phyloP scores from a whole-genome alignment of 2,888 invertebrate species.

The Thymelicus lineola region DNA sequence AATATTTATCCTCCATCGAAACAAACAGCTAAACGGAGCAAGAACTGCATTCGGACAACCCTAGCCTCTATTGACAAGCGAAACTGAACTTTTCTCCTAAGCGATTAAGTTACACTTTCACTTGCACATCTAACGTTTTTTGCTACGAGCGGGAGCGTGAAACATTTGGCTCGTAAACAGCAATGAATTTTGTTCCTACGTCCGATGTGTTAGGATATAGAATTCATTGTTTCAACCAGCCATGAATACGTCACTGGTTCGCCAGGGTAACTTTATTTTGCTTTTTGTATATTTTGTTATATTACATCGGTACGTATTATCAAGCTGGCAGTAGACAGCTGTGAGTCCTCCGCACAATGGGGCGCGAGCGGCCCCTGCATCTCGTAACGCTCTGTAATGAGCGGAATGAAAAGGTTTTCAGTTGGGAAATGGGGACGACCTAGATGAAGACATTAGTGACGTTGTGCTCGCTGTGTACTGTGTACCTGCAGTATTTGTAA shows the following conservation, averaged over 20 bases:
- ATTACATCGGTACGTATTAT: conserved; percentile 32
- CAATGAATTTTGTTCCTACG: conserved; percentile 48
- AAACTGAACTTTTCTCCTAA: conserved; percentile 47
- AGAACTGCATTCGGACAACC: conserved; percentile 53
- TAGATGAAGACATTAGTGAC: conserved; percentile 31
- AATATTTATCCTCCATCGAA: conserved; percentile 70
- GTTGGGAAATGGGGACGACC: conserved; percentile 33
- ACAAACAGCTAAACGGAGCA: conserved; percentile 65
- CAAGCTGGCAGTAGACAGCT: conserved; percentile 14
- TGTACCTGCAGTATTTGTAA: conserved; percentile 7
- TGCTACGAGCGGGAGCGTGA: conserved; percentile 45
- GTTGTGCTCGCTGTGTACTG: neutral
- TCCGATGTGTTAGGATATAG: conserved; percentile 39
- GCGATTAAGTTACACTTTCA: neutral
- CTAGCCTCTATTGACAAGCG: conserved; percentile 30
- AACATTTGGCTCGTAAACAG: conserved; percentile 39
- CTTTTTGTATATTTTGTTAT: conserved; percentile 50
- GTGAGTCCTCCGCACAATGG: conserved; percentile 24
- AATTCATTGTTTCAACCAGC: conserved; percentile 51
- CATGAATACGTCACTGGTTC: conserved; percentile 52
- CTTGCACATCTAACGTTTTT: conserved; percentile 44
- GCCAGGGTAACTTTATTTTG: conserved; percentile 51
- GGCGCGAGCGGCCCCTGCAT: conserved; percentile 14
- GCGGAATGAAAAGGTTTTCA: conserved; percentile 35
- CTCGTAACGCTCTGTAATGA: conserved; percentile 28